These are phyloP conservation scores for Clivina fossor DNA, from an alignment of 2,888 invertebrate genomes.

Conservation along the genomic window DNA sequence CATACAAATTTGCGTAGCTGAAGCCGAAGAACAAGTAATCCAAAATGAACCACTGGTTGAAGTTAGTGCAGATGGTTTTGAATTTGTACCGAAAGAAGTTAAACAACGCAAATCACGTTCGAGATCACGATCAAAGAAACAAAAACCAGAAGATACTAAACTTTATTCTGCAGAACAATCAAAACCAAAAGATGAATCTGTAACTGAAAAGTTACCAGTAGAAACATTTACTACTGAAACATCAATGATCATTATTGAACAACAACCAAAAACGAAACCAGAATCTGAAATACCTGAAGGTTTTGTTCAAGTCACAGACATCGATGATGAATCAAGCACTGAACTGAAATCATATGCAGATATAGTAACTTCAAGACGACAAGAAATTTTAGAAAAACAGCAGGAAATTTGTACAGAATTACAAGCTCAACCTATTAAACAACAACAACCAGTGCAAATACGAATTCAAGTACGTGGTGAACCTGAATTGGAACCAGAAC, in stretches of 20 bases:
- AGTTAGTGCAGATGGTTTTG: slow-evolving; percentile 55
- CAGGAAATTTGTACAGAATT: no score
- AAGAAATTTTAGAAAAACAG: slow-evolving; percentile 8
- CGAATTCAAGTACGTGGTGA: slow-evolving; percentile 38
- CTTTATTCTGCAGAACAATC: not conserved
- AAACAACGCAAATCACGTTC: slow-evolving; percentile 51
- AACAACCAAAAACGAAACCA: slow-evolving; percentile 1
- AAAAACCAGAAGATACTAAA: slow-evolving; percentile 22
- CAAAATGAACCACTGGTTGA: slow-evolving; percentile 47
- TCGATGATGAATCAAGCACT: slow-evolving; percentile 21
- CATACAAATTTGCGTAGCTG: slow-evolving; percentile 37
- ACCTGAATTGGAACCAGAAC: slow-evolving; percentile 34
- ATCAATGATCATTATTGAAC: not conserved
- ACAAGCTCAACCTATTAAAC: slow-evolving; percentile 9
- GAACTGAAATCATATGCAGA: slow-evolving; percentile 36
- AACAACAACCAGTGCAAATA: slow-evolving; percentile 37
- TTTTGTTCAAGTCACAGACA: slow-evolving; percentile 26
- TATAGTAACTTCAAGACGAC: slow-evolving; percentile 32
- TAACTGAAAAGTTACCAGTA: not conserved
- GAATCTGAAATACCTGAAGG: slow-evolving; percentile 13
- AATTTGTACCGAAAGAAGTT: slow-evolving; percentile 54
- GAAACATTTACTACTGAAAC: slow-evolving; percentile 6
- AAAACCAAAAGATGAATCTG: no score
- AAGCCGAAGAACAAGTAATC: slow-evolving; percentile 43
- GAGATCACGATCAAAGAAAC: slow-evolving; percentile 42